phyloP scores from a whole-genome alignment of 2,113 vertebrate species.

The Oxyruncus cristatus region DNA sequence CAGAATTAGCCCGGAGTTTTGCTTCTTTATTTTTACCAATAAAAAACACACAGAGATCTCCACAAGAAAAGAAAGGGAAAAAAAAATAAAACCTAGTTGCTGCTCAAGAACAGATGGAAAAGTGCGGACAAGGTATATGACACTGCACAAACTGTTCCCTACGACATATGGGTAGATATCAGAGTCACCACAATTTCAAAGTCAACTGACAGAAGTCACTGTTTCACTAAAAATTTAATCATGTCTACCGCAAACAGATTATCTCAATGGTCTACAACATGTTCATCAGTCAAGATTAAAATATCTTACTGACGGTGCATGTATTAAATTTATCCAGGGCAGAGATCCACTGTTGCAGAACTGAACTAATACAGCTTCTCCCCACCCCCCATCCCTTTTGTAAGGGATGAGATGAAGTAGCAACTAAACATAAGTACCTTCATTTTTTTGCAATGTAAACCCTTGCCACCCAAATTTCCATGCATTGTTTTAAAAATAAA shows the following conservation, averaged over 20 bases:
- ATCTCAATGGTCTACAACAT: neutral
- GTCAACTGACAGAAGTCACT: slow-evolving; percentile 11
- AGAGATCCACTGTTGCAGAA: neutral
- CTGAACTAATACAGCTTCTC: neutral
- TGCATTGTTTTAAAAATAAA: neutral
- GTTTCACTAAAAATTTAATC: slow-evolving; percentile 7
- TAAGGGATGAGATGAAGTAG: neutral
- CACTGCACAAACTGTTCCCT: neutral
- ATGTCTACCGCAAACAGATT: neutral
- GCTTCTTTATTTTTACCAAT: neutral
- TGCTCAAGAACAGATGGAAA: slow-evolving; percentile 13
- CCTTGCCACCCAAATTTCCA: neutral
- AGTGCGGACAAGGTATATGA: neutral
- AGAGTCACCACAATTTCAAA: neutral
- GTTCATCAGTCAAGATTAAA: neutral
- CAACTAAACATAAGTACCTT: neutral
- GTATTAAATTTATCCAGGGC: neutral
- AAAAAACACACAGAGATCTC: neutral
- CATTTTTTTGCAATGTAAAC: neutral
- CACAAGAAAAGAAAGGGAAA: neutral
- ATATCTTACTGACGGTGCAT: neutral
- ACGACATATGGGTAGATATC: neutral
- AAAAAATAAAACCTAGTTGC: neutral
- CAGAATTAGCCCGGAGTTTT: neutral
- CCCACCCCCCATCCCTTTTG: rapidly evolving